Conservation (phyloP, 2,888 invertebrate species). For the Heteromyza rotundicornis region DNA sequence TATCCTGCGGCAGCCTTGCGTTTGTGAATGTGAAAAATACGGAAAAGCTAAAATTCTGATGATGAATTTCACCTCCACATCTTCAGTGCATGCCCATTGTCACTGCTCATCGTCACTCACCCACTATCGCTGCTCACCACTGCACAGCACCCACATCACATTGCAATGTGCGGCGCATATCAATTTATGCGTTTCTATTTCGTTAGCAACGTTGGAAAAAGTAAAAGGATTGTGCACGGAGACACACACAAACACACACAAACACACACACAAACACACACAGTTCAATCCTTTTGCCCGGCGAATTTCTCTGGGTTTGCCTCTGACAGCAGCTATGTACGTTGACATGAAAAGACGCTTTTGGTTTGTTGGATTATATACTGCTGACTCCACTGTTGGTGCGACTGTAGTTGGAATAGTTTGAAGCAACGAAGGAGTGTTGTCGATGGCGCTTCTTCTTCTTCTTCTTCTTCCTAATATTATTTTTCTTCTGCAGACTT, state of each 20-base stretch:
- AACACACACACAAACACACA: too few species aligned
- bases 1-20: neutral
- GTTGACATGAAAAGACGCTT: slow-evolving; percentile 1
- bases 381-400: neutral
- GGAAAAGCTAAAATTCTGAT: neutral
- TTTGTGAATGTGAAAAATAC: neutral
- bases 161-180: neutral
- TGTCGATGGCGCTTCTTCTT: too few species aligned
- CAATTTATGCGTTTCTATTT: neutral
- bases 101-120: too few species aligned
- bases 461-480: neutral
- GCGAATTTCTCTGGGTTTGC: neutral
- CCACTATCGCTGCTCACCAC: too few species aligned
- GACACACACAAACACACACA: too few species aligned
- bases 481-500: neutral
- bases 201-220: too few species aligned
- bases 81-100: neutral
- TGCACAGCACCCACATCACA: neutral
- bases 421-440: too few species aligned
- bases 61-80: neutral
- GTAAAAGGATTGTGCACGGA: too few species aligned
- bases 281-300: neutral
- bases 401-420: too few species aligned
- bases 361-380: neutral
- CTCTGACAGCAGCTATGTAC: neutral